Conservation (phyloP, 2,113 vertebrate genomes). For the Cromileptes altivelis region DNA sequence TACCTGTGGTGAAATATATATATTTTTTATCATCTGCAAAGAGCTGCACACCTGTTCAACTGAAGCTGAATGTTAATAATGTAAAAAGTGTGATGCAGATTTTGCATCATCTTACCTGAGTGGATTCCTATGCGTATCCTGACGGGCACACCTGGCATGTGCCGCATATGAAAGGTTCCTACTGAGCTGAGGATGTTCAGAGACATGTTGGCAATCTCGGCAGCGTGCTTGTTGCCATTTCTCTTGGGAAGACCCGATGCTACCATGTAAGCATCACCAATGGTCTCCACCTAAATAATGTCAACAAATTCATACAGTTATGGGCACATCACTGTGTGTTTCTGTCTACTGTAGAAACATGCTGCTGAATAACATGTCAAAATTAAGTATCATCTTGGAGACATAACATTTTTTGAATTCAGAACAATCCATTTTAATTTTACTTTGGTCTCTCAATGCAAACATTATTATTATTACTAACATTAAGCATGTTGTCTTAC, state of each 20-base stretch:
- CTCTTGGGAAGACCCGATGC: constrained; percentile 92
- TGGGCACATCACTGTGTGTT: background rate
- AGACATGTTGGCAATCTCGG: constrained; percentile 95
- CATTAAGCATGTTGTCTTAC: constrained; percentile 67
- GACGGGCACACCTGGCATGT: constrained; percentile 93
- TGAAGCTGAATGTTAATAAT: background rate
- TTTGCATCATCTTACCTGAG: constrained; percentile 83
- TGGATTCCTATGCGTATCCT: constrained; percentile 93
- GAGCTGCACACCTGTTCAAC: background rate
- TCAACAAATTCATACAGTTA: background rate
- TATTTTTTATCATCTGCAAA: background rate
- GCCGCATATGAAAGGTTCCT: constrained; percentile 92
- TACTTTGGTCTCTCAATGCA: no score
- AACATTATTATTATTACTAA: no score
- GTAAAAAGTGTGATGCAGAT: background rate
- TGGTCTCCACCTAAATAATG: constrained; percentile 91
- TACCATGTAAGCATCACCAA: constrained; percentile 94
- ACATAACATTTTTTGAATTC: no score
- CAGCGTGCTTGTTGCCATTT: constrained; percentile 93
- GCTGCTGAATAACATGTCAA: background rate
- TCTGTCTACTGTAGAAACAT: background rate
- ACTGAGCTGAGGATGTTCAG: constrained; percentile 94
- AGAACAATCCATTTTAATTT: no score
- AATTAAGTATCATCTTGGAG: background rate
- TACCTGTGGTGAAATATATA: background rate